Base-by-base conservation (phyloP, 2,797 vertebrate species). In the Sardinella longiceps region DNA sequence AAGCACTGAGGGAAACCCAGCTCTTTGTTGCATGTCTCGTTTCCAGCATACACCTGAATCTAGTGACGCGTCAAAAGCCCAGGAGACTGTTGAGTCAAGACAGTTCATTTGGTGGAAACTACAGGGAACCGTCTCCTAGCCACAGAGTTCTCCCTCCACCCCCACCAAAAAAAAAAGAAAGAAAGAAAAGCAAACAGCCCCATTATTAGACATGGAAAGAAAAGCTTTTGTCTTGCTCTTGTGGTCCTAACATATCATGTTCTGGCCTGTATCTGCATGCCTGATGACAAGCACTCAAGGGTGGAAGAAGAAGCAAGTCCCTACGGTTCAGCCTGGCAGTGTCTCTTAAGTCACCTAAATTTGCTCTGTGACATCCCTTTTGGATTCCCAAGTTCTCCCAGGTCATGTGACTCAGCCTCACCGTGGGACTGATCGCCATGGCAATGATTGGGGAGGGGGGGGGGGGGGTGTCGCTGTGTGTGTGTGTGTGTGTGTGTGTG, bases 181-280 rank as follows among this genome's bases (percentile, higher is more conserved):
- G 70, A 77, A 77, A 43, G 63, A 33, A 43, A 77, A 43, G 63
- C 70, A 43, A 77, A 43, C 70, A 77, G 15, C 33, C 70, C 70
- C 18, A n/a, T 77, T 43, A 77, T 43, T 43, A 77, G 15, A 15
- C 33, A 43, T 23, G 6, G 12, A 30, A 60, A 11, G 7, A 60
- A 77, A 77, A 43, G 37, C 70, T 37, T 37, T 77, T 43, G 70
- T 77, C 66, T 74, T 37, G 33, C 66, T 20, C 25, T 33, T 15
- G 15, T 30, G 30, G 63, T 33, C 66, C 66, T 30, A 37, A 30
- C 70, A 43, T 43, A 77, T 77, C 70, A 43, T 43, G 33, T 77
- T 77, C 70, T 77, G 70, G 20, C 70, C 37, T 77, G 70, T 43
- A 7, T 77, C 28, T 33, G 33, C 37, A 43, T 7, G 70, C 70